Evolutionary conservation across 2,888 invertebrate species (phyloP), one percentile per base, ranked within the genome.

Genomic region (Cephus pulcher): DNA sequence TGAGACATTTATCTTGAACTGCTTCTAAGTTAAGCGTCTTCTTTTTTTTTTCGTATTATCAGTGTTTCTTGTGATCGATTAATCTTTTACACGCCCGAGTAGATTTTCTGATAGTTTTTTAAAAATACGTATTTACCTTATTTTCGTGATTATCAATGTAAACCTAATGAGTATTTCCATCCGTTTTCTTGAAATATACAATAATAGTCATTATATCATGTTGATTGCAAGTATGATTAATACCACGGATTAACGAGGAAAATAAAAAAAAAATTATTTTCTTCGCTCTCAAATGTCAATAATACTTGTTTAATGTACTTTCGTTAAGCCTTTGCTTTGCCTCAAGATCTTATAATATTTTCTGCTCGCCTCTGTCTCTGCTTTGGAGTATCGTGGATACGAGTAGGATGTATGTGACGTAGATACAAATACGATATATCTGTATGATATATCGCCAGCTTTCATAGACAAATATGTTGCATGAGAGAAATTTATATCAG

Each of bases 401-500:
- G 30, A 30, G 71, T 32, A 71, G 32, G 32, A 15, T 32, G 4
- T 71, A 15, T 34, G 71, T 71, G 34, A 32, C 32, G 34, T 12
- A 71, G 71, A 71, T 71, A 71, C 15, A 35, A 34, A 35, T n/a
- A n/a, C 74, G 74, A 74, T 35, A 78, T 37, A 23, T 73, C 11
- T 30, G 34, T 23, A 56, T 34, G 68, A 78, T 56, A 76, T 76
- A 78, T 73, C 33, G 40, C 56, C 34, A 71, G 71, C 75, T 68
- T 35, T 32, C 34, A 37, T 69, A 35, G 75, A 78, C 68, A 37
- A 75, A 69, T 70, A 74, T 23, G 35, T 56, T 69, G 70, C 75
- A 34, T 32, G 75, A 76, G 68, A 76, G 78, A 69, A 32, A 76
- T 71, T 76, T 78, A 71, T 75, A 68, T 76, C 75, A 69, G 78